Evolutionary conservation across 2,113 vertebrate species (phyloP), one percentile per base, ranked within the genome.

Genomic region (Solenodon paradoxus): DNA sequence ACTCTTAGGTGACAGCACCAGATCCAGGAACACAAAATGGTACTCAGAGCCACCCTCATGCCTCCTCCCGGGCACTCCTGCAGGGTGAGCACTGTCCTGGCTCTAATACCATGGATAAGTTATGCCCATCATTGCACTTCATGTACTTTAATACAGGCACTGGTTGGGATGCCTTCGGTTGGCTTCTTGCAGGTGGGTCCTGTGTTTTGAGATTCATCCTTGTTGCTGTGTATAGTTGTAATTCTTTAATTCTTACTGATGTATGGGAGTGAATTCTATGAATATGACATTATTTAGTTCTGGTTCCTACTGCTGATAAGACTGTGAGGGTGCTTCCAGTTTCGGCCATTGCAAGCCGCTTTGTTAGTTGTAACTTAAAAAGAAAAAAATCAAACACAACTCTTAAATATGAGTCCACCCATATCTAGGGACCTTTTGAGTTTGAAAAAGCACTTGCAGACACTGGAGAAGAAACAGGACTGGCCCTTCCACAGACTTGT

Each of bases 161-260:
- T 40, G 35, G n/a, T 15, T 1, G 0, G 1, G 40, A 2, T 0
- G 5, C 0, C 3, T 22, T 38, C n/a, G 42, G 13, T n/a, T 57
- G 40, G 40, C 42, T 86, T 59, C n/a, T 49, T 66, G 45, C 12
- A 1, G 72, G 83, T 87, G 22, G 35, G 16, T 64, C 26, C 24
- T 59, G 26, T n/a, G 22, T 72, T 75, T n/a, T 82, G 53, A 78
- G 82, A 72, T 68, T 91, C 32, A 20, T 81, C 55, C 26, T 81
- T 40, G 16, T n/a, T 51, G 57, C 42, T 80, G 16, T 66, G 49
- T 68, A 9, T 42, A 10, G 49, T 57, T 75, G 7, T 55, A 35
- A 88, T 81, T 83, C 55, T 88, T 80, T 75, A 83, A 45, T 75
- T 89, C 53, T 94, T 61, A 68, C 55, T 47, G 68, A 49, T 32